Evolutionary conservation across 2,797 vertebrate species (phyloP).

Genomic region (Carduelis carduelis): DNA sequence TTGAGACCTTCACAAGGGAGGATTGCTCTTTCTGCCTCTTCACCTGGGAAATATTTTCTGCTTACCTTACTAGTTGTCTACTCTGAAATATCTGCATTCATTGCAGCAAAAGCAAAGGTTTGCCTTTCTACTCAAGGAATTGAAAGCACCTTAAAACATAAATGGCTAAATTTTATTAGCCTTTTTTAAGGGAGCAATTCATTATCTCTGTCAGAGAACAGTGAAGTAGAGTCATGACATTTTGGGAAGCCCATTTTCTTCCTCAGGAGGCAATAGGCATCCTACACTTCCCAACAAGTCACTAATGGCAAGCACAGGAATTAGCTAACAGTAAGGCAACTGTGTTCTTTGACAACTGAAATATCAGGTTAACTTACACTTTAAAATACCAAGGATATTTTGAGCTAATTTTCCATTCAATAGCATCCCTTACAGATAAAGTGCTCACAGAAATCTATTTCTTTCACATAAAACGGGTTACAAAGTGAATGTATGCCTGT

Average conservation of each 20-base stretch:
- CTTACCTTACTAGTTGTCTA: not conserved
- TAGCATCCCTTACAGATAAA: not conserved
- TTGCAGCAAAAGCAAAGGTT: not conserved
- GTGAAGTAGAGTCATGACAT: not conserved
- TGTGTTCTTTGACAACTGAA: not conserved
- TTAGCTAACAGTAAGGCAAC: not conserved
- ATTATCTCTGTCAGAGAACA: not conserved
- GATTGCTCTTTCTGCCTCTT: not conserved
- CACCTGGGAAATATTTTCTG: not conserved
- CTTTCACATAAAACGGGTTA: not conserved
- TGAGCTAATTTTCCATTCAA: not conserved
- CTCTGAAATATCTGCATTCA: not conserved
- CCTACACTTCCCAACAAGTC: not conserved
- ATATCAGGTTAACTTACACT: not conserved
- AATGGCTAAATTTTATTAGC: not conserved
- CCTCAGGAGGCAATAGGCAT: not conserved
- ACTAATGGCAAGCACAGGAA: not conserved
- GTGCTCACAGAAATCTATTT: not conserved
- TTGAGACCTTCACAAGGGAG: not conserved
- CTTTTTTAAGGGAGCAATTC: not conserved
- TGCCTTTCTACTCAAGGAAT: not conserved
- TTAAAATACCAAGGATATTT: not conserved
- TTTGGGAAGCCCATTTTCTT: not conserved
- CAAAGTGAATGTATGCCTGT: not conserved
- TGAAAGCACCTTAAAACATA: not conserved